Percentiles rank a stretch among this genome's conserved stretches.
Conservation (phyloP, 2,888 invertebrate species). For the Lottia scabra region DNA sequence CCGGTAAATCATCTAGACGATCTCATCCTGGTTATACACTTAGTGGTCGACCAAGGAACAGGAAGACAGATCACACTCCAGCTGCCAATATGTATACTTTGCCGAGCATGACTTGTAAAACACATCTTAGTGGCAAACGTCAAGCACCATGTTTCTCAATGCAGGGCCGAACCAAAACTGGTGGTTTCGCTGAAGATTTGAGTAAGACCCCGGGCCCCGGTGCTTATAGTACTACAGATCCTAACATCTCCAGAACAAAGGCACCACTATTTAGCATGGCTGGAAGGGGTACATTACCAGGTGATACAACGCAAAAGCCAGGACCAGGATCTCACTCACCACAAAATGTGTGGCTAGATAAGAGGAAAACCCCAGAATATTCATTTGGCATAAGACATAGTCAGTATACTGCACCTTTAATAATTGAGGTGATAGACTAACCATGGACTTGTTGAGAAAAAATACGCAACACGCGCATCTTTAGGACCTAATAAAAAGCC, state of each 20-base stretch:
- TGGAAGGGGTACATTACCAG: slow-evolving; percentile 81
- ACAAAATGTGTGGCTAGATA: slow-evolving; percentile 79
- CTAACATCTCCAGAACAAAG: slow-evolving; percentile 72
- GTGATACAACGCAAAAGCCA: slow-evolving; percentile 84
- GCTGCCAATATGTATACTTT: slow-evolving; percentile 65
- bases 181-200: slow-evolving; percentile 60
- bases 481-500: no score
- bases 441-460: no score
- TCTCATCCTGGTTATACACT: slow-evolving; percentile 63
- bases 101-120: slow-evolving; percentile 63
- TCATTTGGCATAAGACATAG: slow-evolving; percentile 71
- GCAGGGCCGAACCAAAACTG: slow-evolving; percentile 81
- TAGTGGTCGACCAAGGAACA: slow-evolving; percentile 56
- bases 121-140: slow-evolving; percentile 62
- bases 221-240: slow-evolving; percentile 78
- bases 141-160: slow-evolving; percentile 86
- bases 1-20: slow-evolving; percentile 50
- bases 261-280: slow-evolving; percentile 91
- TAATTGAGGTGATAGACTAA: slow-evolving; percentile 53
- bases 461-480: no score
- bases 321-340: slow-evolving; percentile 95
- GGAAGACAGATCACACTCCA: slow-evolving; percentile 64
- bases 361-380: slow-evolving; percentile 59
- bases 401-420: slow-evolving; percentile 65
- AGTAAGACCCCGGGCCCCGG: slow-evolving; percentile 79